Evolutionary conservation across 2,888 invertebrate species (phyloP).

Genomic region (Actias luna): DNA sequence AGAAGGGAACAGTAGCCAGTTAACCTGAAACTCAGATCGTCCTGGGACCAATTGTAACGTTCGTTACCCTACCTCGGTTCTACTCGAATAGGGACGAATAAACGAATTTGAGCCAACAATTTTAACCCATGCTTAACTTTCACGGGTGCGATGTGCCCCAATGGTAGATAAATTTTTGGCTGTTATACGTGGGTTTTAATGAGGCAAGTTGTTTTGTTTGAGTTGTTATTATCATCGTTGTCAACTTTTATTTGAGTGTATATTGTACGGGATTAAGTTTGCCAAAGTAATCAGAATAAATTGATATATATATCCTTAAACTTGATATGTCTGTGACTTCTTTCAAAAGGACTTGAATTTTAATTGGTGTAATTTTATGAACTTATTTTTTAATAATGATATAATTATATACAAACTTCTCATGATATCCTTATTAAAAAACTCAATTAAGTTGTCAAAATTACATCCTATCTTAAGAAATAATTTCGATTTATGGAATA

Average conservation of each 20-base stretch:
- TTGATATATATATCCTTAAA: background rate
- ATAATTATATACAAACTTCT: too few relatives aligned
- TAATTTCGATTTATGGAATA: too few relatives aligned
- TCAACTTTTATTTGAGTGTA: slow-evolving; percentile 16
- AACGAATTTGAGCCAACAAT: slow-evolving; percentile 76
- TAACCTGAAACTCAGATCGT: slow-evolving; percentile 62
- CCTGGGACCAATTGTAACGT: slow-evolving; percentile 69
- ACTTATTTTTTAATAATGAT: too few relatives aligned
- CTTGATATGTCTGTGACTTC: too few relatives aligned
- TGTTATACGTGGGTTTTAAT: slow-evolving; percentile 48
- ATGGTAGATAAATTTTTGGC: slow-evolving; percentile 47
- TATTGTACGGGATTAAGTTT: background rate
- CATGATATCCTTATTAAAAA: too few relatives aligned
- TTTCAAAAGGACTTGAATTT: too few relatives aligned
- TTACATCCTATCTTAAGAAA: too few relatives aligned
- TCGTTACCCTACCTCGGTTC: slow-evolving; percentile 48
- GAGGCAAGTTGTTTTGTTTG: slow-evolving; percentile 54
- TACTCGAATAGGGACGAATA: slow-evolving; percentile 56
- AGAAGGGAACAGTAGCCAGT: slow-evolving; percentile 45
- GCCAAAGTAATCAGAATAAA: background rate
- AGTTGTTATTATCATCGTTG: slow-evolving; percentile 38
- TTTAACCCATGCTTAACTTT: slow-evolving; percentile 70
- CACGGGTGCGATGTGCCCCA: slow-evolving; percentile 38
- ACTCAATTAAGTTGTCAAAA: too few relatives aligned
- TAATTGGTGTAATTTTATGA: too few relatives aligned